phyloP scores from a whole-genome alignment of 1,140 invertebrate genomes.

The Leguminivora glycinivorella region DNA sequence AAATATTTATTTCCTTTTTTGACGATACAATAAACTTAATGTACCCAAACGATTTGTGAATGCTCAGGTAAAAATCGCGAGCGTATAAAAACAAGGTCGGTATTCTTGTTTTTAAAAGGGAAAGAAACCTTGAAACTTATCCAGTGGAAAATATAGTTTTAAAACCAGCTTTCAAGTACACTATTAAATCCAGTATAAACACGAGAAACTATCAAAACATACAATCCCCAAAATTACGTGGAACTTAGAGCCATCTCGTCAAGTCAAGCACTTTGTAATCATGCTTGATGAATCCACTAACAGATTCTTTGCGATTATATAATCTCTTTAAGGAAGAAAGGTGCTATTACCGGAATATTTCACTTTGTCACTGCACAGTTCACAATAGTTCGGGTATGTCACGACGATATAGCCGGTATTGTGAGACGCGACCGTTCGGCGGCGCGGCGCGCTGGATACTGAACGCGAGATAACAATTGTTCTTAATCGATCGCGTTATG shows the following conservation, averaged over 20 bases:
- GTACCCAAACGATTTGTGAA: slow-evolving; percentile 1
- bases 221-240: background rate
- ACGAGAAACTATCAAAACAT: slow-evolving; percentile 2
- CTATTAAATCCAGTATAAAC: background rate
- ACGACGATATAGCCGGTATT: slow-evolving; percentile 37
- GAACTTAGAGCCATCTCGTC: background rate
- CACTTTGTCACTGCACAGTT: slow-evolving; percentile 39
- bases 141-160: background rate
- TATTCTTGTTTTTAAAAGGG: slow-evolving; percentile 8
- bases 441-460: slow-evolving; percentile 39
- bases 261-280: background rate
- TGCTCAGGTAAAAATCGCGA: slow-evolving; percentile 4
- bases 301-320: background rate
- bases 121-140: background rate
- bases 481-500: slow-evolving; percentile 13
- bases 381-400: slow-evolving; percentile 40
- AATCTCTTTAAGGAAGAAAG: background rate
- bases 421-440: slow-evolving; percentile 38
- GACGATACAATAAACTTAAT: slow-evolving; percentile 10
- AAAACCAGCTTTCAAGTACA: background rate
- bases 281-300: background rate
- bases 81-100: background rate
- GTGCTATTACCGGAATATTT: slow-evolving; percentile 28
- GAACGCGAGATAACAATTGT: slow-evolving; percentile 33
- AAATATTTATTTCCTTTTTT: too few species aligned